Conservation (phyloP, 2,113 vertebrate genomes). For the Nymphicus hollandicus region DNA sequence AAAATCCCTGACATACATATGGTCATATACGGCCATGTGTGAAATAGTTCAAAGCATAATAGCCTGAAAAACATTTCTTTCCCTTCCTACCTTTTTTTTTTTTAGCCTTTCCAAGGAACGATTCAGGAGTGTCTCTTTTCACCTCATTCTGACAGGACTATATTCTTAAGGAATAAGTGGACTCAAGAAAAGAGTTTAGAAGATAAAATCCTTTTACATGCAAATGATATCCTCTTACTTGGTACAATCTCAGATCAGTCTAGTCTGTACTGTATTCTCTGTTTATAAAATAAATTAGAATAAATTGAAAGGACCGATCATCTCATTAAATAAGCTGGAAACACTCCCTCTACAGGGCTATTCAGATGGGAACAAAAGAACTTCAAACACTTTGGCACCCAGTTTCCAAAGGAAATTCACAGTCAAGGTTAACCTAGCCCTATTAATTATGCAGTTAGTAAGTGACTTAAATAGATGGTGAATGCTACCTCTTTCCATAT, state of each 20-base stretch:
- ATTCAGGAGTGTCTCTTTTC: not conserved
- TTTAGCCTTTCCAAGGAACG: not conserved
- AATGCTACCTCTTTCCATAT: not conserved
- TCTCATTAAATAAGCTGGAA: not conserved
- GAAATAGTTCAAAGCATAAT: not conserved
- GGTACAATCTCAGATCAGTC: not conserved
- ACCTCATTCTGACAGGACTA: not conserved
- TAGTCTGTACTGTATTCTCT: not conserved
- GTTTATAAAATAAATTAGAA: constrained; percentile 13
- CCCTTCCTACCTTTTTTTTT: not conserved
- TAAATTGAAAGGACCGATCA: not conserved
- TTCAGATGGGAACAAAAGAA: not conserved
- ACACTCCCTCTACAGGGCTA: not conserved
- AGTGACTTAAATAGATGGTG: constrained; percentile 9
- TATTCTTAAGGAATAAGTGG: not conserved
- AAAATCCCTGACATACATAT: not conserved
- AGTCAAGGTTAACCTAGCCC: not conserved
- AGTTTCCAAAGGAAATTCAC: constrained; percentile 4
- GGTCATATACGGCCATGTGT: not conserved
- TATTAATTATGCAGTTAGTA: not conserved
- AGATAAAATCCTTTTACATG: not conserved
- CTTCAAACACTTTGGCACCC: not conserved
- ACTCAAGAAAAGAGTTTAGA: not conserved
- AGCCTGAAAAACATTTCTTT: not conserved
- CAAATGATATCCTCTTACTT: not conserved